Conservation (phyloP, 2,113 vertebrate genomes). For the Danio rerio region DNA sequence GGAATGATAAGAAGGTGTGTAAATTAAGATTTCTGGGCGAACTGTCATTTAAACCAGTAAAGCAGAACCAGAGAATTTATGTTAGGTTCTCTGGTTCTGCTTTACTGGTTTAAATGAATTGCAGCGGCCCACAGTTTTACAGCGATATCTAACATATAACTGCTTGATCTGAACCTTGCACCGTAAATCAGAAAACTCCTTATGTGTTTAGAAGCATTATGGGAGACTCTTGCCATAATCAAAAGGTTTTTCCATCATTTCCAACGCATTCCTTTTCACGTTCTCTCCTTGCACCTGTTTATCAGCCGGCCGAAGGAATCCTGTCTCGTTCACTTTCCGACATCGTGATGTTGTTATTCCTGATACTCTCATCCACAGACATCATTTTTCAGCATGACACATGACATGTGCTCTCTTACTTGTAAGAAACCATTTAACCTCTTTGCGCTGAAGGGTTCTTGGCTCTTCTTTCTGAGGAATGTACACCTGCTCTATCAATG, state of each 20-base stretch:
- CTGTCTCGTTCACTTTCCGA: slow-evolving; percentile 37
- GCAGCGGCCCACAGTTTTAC: slow-evolving; percentile 8
- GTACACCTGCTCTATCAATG: slow-evolving; percentile 67
- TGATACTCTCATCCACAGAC: slow-evolving; percentile 53
- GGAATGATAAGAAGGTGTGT: not conserved
- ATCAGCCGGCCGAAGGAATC: slow-evolving; percentile 51
- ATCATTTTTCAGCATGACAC: slow-evolving; percentile 57
- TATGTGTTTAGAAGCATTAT: slow-evolving; percentile 18
- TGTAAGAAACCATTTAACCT: slow-evolving; percentile 66
- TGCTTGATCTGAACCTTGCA: slow-evolving; percentile 3
- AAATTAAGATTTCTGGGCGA: not conserved
- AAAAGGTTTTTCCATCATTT: slow-evolving; percentile 57
- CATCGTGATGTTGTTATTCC: slow-evolving; percentile 60
- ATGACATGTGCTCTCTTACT: slow-evolving; percentile 58
- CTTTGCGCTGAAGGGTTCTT: slow-evolving; percentile 59
- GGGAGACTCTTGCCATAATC: slow-evolving; percentile 38
- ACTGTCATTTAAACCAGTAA: not conserved
- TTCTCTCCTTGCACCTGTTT: slow-evolving; percentile 57
- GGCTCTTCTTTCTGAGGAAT: slow-evolving; percentile 64
- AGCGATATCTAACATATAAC: not conserved
- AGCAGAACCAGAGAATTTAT: slow-evolving; percentile 4
- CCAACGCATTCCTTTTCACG: slow-evolving; percentile 58
- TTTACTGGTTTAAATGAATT: slow-evolving; percentile 1
- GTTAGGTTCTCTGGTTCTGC: not conserved
- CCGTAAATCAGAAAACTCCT: slow-evolving; percentile 24